These are phyloP conservation scores for Pollenia amentaria DNA, from an alignment of 2,888 invertebrate species.

Conservation along the genomic window DNA sequence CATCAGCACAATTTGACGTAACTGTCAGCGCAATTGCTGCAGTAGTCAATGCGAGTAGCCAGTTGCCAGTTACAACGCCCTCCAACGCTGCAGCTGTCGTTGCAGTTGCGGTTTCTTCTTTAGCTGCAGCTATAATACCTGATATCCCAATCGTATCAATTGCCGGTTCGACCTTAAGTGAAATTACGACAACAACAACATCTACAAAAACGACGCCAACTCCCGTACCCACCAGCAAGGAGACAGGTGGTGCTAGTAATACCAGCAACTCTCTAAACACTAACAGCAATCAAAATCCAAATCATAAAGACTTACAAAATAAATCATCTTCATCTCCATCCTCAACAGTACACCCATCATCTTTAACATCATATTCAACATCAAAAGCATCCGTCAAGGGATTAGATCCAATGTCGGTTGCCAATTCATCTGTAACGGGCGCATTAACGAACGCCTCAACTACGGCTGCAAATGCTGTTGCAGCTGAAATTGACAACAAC, in stretches of 20 bases:
- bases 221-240: constrained; percentile 68
- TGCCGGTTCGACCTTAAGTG: constrained; percentile 81
- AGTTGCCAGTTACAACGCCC: constrained; percentile 69
- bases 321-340: constrained; percentile 38
- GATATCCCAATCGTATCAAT: constrained; percentile 82
- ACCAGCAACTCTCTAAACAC: constrained; percentile 9
- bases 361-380: constrained; percentile 23
- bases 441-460: constrained; percentile 64
- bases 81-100: constrained; percentile 74
- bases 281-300: constrained; percentile 57
- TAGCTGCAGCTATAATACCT: constrained; percentile 79
- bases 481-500: constrained; percentile 61
- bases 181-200: constrained; percentile 82
- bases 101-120: constrained; percentile 73
- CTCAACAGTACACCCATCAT: background rate
- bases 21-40: constrained; percentile 71
- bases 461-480: constrained; percentile 68
- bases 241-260: constrained; percentile 49
- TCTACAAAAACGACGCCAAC: constrained; percentile 82
- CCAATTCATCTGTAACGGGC: constrained; percentile 69
- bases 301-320: constrained; percentile 51
- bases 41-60: constrained; percentile 63
- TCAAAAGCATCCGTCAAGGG: constrained; percentile 61
- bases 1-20: constrained; percentile 65
- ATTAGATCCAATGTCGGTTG: constrained; percentile 74